Percentiles rank a stretch among this genome's conserved stretches.
phyloP scores from a whole-genome alignment of 2,113 vertebrate species.

The Crotophaga sulcirostris region DNA sequence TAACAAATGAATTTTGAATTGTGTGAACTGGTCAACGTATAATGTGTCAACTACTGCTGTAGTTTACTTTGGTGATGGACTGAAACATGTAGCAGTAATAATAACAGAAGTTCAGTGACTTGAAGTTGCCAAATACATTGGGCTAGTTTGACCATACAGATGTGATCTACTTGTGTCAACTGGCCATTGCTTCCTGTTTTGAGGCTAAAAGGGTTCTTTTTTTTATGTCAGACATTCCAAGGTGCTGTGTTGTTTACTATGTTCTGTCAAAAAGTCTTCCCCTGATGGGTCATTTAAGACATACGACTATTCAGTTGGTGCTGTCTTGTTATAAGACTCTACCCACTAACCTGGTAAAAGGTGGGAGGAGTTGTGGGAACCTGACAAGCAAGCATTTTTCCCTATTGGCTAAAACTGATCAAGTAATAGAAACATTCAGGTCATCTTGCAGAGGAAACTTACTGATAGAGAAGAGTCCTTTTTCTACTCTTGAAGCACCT shows the following conservation, averaged over 20 bases:
- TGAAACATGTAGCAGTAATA: neutral
- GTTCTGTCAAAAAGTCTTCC: neutral
- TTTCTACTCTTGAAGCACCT: neutral
- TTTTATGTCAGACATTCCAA: neutral
- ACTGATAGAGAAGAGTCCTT: neutral
- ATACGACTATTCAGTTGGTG: fast-evolving
- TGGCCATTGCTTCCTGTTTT: slow-evolving; percentile 9
- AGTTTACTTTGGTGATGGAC: neutral
- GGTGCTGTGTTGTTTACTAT: neutral
- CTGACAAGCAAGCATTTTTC: neutral
- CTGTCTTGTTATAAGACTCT: neutral
- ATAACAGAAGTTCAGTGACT: neutral
- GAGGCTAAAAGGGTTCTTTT: neutral
- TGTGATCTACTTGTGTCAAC: neutral
- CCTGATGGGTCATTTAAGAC: neutral
- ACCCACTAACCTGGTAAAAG: neutral
- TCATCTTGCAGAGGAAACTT: neutral
- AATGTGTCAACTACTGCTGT: slow-evolving; percentile 52
- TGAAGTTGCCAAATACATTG: neutral
- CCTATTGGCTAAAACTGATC: neutral
- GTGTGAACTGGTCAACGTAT: slow-evolving; percentile 57
- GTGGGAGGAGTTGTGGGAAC: neutral
- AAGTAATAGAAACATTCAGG: neutral
- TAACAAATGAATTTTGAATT: slow-evolving; percentile 70
- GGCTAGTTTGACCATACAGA: neutral